Evolutionary conservation across 2,113 vertebrate species (phyloP).

Genomic region (Riparia riparia): DNA sequence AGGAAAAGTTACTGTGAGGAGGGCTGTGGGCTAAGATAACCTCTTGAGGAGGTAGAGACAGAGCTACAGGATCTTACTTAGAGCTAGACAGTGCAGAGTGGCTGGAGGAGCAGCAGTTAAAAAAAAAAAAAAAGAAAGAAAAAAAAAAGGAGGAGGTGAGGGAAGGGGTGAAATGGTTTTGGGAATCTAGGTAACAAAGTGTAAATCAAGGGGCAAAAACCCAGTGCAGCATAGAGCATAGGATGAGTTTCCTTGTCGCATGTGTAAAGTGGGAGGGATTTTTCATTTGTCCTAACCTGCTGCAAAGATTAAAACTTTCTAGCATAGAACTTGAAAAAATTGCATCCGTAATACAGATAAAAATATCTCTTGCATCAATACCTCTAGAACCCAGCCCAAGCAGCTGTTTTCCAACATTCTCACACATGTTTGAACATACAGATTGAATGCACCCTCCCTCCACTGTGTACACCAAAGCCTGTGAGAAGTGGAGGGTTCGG

Average conservation of each 20-base stretch:
- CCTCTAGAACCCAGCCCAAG: background rate
- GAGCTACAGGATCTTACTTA: background rate
- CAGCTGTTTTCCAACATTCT: background rate
- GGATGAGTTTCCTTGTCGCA: background rate
- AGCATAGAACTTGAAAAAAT: background rate
- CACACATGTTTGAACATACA: background rate
- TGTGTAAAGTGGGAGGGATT: background rate
- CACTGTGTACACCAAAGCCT: background rate
- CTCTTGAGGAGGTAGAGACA: background rate
- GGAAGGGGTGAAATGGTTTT: background rate
- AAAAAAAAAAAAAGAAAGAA: no score
- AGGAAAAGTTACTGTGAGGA: background rate
- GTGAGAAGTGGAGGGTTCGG: background rate
- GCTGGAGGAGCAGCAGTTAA: background rate
- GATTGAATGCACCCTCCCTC: background rate
- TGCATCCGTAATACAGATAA: background rate
- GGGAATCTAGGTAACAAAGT: background rate
- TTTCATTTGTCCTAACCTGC: slow-evolving; percentile 9
- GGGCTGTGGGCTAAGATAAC: background rate
- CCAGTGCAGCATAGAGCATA: rapidly evolving
- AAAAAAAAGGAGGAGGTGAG: background rate
- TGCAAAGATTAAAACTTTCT: background rate
- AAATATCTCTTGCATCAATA: slow-evolving; percentile 9
- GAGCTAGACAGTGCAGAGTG: background rate
- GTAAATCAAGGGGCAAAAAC: background rate